Evolutionary conservation across 2,797 vertebrate genomes (phyloP), one percentile per base, ranked within the genome.

Genomic region (Phalloptychus januarius): DNA sequence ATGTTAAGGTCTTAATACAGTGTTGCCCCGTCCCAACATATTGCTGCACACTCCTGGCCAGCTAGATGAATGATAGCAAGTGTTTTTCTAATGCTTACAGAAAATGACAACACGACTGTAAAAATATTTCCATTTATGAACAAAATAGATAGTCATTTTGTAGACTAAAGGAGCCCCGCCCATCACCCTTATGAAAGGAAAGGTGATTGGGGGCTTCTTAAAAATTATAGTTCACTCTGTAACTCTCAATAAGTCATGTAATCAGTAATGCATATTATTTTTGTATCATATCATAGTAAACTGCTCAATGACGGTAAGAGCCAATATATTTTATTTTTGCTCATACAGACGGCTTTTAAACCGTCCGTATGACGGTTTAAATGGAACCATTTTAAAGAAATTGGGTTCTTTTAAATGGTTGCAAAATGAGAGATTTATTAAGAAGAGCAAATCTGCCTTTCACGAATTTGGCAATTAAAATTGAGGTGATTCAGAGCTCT

Each of bases 401-500:
- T 63, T 75, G 31, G 73, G 52, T 65, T 74, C 56, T 44, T 77
- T 81, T 83, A 75, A 87, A 72, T 74, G 71, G 58, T 85, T 80
- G 81, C 72, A 31, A 72, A 69, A 76, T 15, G 28, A 54, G 20
- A 77, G 73, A 74, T 83, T 89, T 63, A 81, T 88, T 91, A 38
- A 76, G 15, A 76, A 85, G 58, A 75, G 40, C 5, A 20, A 56
- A 23, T 58, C 28, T 74, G 38, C 33, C 84, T 79, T 82, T 83
- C 58, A 86, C 74, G 28, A 88, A 91, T 84, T 88, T 86, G 79
- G 79, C 86, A 88, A 85, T 93, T 91, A 87, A 90, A 90, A 93
- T 91, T 87, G 84, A 87, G 90, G 91, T 88, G 78, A 86, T 86
- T 86, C 31, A 45, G 76, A 84, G 71, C 82, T 71, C 83, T 79